phyloP scores from a whole-genome alignment of 2,888 invertebrate species.

The Malachius bipustulatus region DNA sequence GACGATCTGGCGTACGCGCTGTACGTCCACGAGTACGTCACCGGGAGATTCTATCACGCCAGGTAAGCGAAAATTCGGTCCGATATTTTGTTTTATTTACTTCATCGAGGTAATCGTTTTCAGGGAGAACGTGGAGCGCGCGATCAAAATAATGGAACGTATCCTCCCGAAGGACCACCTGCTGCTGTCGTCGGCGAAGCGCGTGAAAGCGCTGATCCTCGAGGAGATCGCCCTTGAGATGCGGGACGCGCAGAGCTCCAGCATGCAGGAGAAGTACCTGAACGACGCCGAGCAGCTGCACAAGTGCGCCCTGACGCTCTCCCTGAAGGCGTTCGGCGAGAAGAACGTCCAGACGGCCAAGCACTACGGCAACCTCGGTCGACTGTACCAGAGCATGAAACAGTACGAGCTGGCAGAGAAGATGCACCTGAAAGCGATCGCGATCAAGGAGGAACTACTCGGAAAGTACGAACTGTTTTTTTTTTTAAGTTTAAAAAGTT shows the following conservation, averaged over 20 bases:
- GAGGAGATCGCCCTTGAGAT: conserved; percentile 90
- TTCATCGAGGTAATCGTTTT: too few species aligned
- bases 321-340: conserved; percentile 78
- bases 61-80: conserved; percentile 36
- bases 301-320: conserved; percentile 65
- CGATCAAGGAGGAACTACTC: conserved; percentile 76
- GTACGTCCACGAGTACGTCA: conserved; percentile 85
- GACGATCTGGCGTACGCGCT: conserved; percentile 89
- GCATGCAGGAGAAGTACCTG: conserved; percentile 42
- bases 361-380: conserved; percentile 89
- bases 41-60: conserved; percentile 73
- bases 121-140: conserved; percentile 70
- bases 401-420: conserved; percentile 75
- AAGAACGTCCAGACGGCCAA: conserved; percentile 92
- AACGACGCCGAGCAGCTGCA: conserved; percentile 75
- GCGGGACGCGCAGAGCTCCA: conserved; percentile 28
- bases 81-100: conserved; percentile 5
- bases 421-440: conserved; percentile 89
- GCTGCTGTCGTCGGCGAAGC: conserved; percentile 76
- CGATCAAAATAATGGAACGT: conserved; percentile 69
- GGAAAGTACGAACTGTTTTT: too few species aligned
- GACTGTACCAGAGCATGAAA: conserved; percentile 89
- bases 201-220: conserved; percentile 82
- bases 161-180: conserved; percentile 73
- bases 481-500: too few species aligned